Base-by-base conservation (phyloP, 2,888 invertebrate genomes). In the Pyrocoelia pectoralis region DNA sequence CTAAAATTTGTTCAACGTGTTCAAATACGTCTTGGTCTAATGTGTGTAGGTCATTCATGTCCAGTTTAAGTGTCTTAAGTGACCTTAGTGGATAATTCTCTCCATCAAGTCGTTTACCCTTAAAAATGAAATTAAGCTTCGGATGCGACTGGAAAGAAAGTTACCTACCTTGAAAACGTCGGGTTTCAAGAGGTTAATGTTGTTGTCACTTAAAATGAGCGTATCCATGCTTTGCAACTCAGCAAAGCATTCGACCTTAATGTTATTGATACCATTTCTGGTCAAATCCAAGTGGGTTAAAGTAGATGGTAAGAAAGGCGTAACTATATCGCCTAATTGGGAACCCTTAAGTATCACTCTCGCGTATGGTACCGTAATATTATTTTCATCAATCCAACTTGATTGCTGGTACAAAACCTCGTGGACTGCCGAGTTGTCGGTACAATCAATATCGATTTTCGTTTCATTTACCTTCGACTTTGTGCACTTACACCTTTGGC, bases 21-120 rank as follows among this genome's bases (percentile, higher is more conserved):
- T 91, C 90, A 76, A 96, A 94, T 1, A 93, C 73, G 74, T 92
- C 90, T 52, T 83, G 84, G 73, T 91, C 77, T n/a, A 94, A 77
- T 0, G 87, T 86, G 71, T 91, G 90, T 0, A 94, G 78, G 15
- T 85, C 82, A 77, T 95, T 95, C 75, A 87, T 78, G 0, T 89
- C 89, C 63, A 95, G 80, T 73, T 88, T 85, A 13, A 93, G 80
- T 3, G 82, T 82, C 46, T 83, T 83, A 76, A 93, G 80, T 0
- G 85, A 80, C 14, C 77, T 77, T 14, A 91, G 77, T 0, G 91
- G 90, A 66, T 88, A 84, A 68, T 85, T 87, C 50, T 84, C 82
- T 17, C 84, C 85, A 0, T 86, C 83, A 8, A 84, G 75, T 71
- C 84, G 88, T 14, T 79, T 75, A 49, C 90, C 90, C 89, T 89